phyloP scores from a whole-genome alignment of 2,113 vertebrate species.

The Sylvicapra grimmia region DNA sequence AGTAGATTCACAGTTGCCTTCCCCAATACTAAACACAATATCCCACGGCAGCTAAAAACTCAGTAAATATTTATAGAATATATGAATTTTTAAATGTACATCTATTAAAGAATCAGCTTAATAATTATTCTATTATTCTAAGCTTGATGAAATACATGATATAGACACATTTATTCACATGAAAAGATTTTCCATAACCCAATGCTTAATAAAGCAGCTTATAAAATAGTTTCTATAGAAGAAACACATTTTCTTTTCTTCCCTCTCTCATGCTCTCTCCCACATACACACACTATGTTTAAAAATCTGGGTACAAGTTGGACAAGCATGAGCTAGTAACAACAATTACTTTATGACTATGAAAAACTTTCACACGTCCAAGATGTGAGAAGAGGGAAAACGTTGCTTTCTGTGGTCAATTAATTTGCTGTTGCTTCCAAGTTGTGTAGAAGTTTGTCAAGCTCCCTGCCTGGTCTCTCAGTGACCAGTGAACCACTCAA shows the following conservation, averaged over 20 bases:
- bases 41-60: not conserved
- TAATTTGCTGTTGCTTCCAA: not conserved
- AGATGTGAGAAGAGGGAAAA: not conserved
- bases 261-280: not conserved
- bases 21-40: not conserved
- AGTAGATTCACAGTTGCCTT: not conserved
- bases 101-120: not conserved
- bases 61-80: not conserved
- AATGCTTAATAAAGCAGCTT: not conserved
- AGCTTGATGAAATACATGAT: not conserved
- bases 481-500: not conserved
- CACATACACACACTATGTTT: rapidly evolving
- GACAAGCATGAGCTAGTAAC: not conserved
- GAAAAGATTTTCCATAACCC: not conserved
- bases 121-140: not conserved
- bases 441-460: rapidly evolving
- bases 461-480: too few species aligned
- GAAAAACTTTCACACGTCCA: not conserved
- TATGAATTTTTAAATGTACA: not conserved
- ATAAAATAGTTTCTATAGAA: not conserved
- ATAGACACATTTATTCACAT: not conserved
- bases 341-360: not conserved
- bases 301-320: not conserved
- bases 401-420: not conserved
- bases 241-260: not conserved